Base-by-base conservation (phyloP, 2,888 invertebrate species). In the Rhogogaster chlorosoma region DNA sequence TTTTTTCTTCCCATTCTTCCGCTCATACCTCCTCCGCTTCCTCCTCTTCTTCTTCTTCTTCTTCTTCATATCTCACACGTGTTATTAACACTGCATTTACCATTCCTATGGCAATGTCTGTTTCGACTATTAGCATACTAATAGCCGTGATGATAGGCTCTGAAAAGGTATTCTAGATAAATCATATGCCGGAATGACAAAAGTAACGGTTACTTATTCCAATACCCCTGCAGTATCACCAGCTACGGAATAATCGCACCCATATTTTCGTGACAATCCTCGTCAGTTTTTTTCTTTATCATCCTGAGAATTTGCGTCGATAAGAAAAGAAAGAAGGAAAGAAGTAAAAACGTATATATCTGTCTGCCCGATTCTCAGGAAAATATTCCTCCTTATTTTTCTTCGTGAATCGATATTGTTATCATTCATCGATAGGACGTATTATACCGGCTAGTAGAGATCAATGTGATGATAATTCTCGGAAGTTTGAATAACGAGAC, bases 141-240 rank as follows among this genome's bases (percentile, higher is more conserved):
- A 73, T 73, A 73, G 42, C 71, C n/a, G 71, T 42, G 71, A 73
- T 73, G 71, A 73, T 73, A 73, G 71, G 71, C 42, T 42, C 71
- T 73, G 10, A 73, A 42, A 73, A 73, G 71, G 42, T 73, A 73
- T 73, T 73, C 71, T 15, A 73, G 71, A 73, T 73, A 73, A 73
- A 73, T 73, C 71, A 73, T 73, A 73, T 73, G 71, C 71, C 26
- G 38, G 71, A 73, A 73, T 73, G 71, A 73, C 71, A 73, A 42
- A 73, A 42, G 71, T 73, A 73, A 73, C 71, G 71, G 71, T 73
- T 38, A 1, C 71, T n/a, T 29, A 73, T 42, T 22, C 18, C 22
- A 18, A 73, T 73, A n/a, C n/a, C 42, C 38, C 38, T 32, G 18
- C 3, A 61, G 67, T 67, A 67, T 26, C 10, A 67, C 10, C 10